Evolutionary conservation across 2,113 vertebrate genomes (phyloP), one percentile per base, ranked within the genome.

Genomic region (Cynocephalus volans): DNA sequence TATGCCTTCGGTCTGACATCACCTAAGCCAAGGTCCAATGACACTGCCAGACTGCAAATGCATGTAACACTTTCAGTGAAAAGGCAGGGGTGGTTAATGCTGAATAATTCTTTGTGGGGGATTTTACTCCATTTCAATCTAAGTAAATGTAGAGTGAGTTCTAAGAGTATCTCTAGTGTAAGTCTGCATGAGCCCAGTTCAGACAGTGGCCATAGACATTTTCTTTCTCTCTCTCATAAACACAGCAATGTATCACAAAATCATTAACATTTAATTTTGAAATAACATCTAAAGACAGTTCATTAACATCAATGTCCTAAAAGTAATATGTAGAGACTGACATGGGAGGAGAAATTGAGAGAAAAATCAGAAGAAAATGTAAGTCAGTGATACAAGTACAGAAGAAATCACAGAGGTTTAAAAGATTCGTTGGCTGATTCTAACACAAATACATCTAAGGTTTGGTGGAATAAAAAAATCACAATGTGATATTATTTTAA

Each of bases 401-500:
- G 54, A 23, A 33, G 15, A 33, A 50, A 45, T n/a, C 7, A 8
- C 21, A 15, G 17, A 31, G 48, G 18, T 33, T 83, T 12, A 0
- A 45, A 77, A 62, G 58, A 26, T 5, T 1, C 31, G 10, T 33
- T 0, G 12, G 70, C 64, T 4, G 8, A 19, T 31, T 54, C 85
- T 23, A 28, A 7, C 26, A 3, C 73, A 56, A 62, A 85, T n/a
- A 76, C 60, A 7, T 2, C 24, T n/a, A 62, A 73, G 96, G 5
- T 79, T 85, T 33, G 15, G 41, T 41, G 86, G 56, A 67, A 73
- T 48, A 73, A 26, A 54, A 33, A 90, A 94, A 80, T 33, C 88
- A 69, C 80, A 36, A 65, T 52, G 36, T 17, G 84, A 54, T 90
- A 52, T 73, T 58, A 67, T 75, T 82, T 96, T 94, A 89, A 94